Percentiles rank a stretch among this genome's conserved stretches.
phyloP scores from a whole-genome alignment of 2,888 invertebrate genomes.

The Cosmopolites sordidus region DNA sequence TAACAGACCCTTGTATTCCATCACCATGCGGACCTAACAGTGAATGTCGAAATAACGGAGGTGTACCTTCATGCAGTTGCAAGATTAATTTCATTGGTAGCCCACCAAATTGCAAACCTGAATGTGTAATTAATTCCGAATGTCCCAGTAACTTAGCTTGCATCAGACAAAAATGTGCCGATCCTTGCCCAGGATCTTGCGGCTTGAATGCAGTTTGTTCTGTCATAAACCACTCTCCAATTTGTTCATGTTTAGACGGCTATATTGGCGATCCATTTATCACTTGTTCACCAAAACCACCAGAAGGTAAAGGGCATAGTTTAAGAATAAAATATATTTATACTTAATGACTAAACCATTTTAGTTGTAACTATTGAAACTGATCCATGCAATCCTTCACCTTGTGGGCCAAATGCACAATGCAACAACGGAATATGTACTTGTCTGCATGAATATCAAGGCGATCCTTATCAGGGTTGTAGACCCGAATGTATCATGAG shows the following conservation, averaged over 20 bases:
- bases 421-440: slow-evolving; percentile 66
- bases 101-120: slow-evolving; percentile 67
- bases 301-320: slow-evolving; percentile 15
- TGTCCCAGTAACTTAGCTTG: slow-evolving; percentile 72
- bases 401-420: slow-evolving; percentile 66
- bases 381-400: slow-evolving; percentile 51
- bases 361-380: slow-evolving; percentile 15
- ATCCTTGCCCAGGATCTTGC: slow-evolving; percentile 75
- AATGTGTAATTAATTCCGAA: slow-evolving; percentile 68
- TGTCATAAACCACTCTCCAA: slow-evolving; percentile 71
- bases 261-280: slow-evolving; percentile 61
- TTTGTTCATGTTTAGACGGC: slow-evolving; percentile 69
- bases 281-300: slow-evolving; percentile 50
- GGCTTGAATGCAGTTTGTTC: slow-evolving; percentile 69
- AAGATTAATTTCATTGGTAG: slow-evolving; percentile 61
- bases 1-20: slow-evolving; percentile 70
- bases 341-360: slow-evolving; percentile 18
- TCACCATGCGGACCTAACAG: slow-evolving; percentile 73
- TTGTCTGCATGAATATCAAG: slow-evolving; percentile 63
- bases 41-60: slow-evolving; percentile 60
- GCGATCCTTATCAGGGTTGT: slow-evolving; percentile 65
- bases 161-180: slow-evolving; percentile 68
- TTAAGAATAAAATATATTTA: too few relatives aligned
- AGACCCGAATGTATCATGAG: slow-evolving; percentile 72
- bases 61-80: slow-evolving; percentile 62